phyloP scores from a whole-genome alignment of 2,113 vertebrate genomes.

The Pterocles burchelli region DNA sequence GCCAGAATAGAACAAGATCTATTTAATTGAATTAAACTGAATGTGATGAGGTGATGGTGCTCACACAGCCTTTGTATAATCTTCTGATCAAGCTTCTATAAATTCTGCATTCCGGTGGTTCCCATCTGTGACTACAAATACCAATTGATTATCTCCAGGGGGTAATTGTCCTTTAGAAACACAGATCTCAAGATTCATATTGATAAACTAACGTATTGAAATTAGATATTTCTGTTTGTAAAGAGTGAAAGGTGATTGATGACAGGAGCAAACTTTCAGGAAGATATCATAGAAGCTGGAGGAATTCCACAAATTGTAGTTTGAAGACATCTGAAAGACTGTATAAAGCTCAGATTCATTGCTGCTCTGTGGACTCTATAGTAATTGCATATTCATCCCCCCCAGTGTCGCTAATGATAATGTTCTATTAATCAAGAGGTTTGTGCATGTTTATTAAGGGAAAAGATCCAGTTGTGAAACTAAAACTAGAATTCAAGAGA shows the following conservation, averaged over 20 bases:
- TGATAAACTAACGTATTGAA: background rate
- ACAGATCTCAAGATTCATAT: background rate
- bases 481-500: background rate
- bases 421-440: background rate
- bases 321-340: background rate
- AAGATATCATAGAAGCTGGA: background rate
- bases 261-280: background rate
- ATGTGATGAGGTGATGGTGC: background rate
- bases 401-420: background rate
- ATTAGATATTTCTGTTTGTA: background rate
- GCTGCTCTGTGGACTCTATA: background rate
- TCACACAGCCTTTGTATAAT: background rate
- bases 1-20: background rate
- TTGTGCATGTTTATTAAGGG: background rate
- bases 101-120: background rate
- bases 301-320: background rate
- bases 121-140: background rate
- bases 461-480: background rate
- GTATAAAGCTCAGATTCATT: background rate
- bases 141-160: background rate
- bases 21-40: background rate
- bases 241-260: background rate
- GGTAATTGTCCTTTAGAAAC: background rate
- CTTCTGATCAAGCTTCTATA: background rate
- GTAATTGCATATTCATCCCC: background rate